These are phyloP conservation scores for Panonychus citri DNA, from an alignment of 1,140 invertebrate species.

Conservation along the genomic window DNA sequence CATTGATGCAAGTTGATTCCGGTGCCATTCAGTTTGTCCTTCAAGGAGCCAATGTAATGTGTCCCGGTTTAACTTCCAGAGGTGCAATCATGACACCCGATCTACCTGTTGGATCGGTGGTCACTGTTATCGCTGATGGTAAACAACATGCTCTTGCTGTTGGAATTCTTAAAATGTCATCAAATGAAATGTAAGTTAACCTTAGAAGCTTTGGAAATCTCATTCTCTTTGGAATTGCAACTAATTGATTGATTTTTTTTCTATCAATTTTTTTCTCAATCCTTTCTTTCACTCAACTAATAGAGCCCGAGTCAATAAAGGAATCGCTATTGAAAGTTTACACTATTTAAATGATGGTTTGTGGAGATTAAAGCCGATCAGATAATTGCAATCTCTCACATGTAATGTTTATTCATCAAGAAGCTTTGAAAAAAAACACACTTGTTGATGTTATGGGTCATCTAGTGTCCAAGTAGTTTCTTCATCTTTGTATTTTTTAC, in stretches of 20 bases:
- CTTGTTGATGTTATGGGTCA: too few species aligned
- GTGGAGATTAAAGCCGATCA: conserved; percentile 93
- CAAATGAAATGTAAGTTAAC: conserved; percentile 64
- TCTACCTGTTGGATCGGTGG: conserved; percentile 15
- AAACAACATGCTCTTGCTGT: conserved; percentile 87
- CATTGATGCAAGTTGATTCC: conserved; percentile 89
- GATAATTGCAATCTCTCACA: conserved; percentile 30
- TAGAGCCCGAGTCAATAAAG: conserved; percentile 82
- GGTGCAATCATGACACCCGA: conserved; percentile 70
- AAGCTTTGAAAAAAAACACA: too few species aligned
- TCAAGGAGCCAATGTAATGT: conserved; percentile 99
- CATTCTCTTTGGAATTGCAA: too few species aligned
- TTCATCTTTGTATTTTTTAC: too few species aligned
- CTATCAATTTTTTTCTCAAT: background rate
- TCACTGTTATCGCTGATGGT: conserved; percentile 80
- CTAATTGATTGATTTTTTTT: background rate
- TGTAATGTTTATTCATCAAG: too few species aligned
- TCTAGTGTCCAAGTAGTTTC: too few species aligned
- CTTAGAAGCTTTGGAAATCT: background rate
- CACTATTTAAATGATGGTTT: conserved; percentile 98
- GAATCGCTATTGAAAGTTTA: conserved; percentile 89
- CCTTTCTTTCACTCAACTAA: too few species aligned
- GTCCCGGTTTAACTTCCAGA: conserved; percentile 88
- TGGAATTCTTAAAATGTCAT: conserved; percentile 67
- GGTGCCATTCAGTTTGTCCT: conserved; percentile 95